Evolutionary conservation across 2,888 invertebrate species (phyloP).

Genomic region (Xestia ashworthii): DNA sequence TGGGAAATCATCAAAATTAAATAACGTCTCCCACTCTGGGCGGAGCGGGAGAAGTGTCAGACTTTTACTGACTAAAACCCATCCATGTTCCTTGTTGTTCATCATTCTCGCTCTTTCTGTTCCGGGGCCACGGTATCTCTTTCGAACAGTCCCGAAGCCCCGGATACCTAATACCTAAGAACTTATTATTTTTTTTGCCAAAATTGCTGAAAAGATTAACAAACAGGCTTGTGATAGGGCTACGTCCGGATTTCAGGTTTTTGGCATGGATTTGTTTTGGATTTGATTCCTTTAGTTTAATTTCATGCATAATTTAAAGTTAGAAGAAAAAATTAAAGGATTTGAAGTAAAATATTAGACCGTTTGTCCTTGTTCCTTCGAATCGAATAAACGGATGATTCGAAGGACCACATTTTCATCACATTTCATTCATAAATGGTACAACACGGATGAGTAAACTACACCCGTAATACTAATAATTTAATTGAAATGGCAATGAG

Average conservation of each 20-base stretch:
- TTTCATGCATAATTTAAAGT: neutral
- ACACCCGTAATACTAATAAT: constrained; percentile 73
- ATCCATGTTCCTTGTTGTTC: too few species aligned
- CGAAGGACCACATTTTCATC: constrained; percentile 12
- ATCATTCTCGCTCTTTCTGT: too few species aligned
- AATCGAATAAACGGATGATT: too few species aligned
- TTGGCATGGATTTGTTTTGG: neutral
- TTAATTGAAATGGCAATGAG: constrained; percentile 83
- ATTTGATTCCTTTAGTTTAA: neutral
- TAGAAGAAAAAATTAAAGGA: neutral
- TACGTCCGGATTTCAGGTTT: neutral
- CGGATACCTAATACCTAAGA: too few species aligned
- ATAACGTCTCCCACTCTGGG: too few species aligned
- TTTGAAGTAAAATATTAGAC: neutral
- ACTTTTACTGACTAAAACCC: too few species aligned
- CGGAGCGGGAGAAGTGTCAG: too few species aligned
- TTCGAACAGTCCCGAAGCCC: too few species aligned
- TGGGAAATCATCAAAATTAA: too few species aligned
- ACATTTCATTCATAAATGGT: constrained; percentile 22
- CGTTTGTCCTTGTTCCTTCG: neutral
- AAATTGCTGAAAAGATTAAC: constrained; percentile 1
- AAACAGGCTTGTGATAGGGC: neutral
- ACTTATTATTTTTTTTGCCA: too few species aligned
- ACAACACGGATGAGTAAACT: constrained; percentile 39
- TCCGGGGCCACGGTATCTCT: too few species aligned